phyloP scores from a whole-genome alignment of 2,797 vertebrate genomes.

The Kryptopterus vitreolus region DNA sequence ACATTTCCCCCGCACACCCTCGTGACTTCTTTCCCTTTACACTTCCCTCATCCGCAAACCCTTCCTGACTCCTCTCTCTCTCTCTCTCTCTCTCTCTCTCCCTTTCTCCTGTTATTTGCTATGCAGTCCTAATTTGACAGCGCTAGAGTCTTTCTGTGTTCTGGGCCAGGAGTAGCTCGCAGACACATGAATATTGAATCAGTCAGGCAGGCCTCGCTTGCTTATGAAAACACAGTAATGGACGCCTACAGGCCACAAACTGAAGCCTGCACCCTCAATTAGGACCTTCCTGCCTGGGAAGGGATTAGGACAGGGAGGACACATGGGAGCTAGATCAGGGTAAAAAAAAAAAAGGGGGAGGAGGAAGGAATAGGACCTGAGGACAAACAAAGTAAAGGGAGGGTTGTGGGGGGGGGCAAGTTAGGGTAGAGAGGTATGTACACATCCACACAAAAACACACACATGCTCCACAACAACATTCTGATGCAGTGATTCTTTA shows the following conservation, averaged over 20 bases:
- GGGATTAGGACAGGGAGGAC: conserved; percentile 81
- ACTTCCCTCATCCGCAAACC: conserved; percentile 1
- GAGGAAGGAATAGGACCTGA: conserved; percentile 74
- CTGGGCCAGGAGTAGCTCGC: conserved; percentile 81
- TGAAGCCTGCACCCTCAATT: conserved; percentile 86
- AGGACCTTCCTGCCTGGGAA: conserved; percentile 85
- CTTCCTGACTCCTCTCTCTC: conserved; percentile 28
- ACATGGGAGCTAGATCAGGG: conserved; percentile 70
- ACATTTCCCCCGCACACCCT: conserved; percentile 7
- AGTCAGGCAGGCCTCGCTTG: conserved; percentile 85
- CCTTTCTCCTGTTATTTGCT: conserved; percentile 75
- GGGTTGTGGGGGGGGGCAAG: conserved; percentile 49
- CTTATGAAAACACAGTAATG: conserved; percentile 88
- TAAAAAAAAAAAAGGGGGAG: conserved; percentile 74
- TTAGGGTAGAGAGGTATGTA: conserved; percentile 56
- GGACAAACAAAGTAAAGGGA: conserved; percentile 75
- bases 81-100: conserved; percentile 41
- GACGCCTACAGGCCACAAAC: conserved; percentile 86
- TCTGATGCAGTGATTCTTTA: conserved; percentile 58
- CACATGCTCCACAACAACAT: conserved; percentile 43
- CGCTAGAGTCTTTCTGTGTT: conserved; percentile 75
- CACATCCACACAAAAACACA: conserved; percentile 37
- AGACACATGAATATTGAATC: conserved; percentile 89
- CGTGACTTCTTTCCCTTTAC: conserved; percentile 17
- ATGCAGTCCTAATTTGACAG: conserved; percentile 84